Evolutionary conservation across 2,113 vertebrate genomes (phyloP).

Genomic region (Hydrolagus affinis): DNA sequence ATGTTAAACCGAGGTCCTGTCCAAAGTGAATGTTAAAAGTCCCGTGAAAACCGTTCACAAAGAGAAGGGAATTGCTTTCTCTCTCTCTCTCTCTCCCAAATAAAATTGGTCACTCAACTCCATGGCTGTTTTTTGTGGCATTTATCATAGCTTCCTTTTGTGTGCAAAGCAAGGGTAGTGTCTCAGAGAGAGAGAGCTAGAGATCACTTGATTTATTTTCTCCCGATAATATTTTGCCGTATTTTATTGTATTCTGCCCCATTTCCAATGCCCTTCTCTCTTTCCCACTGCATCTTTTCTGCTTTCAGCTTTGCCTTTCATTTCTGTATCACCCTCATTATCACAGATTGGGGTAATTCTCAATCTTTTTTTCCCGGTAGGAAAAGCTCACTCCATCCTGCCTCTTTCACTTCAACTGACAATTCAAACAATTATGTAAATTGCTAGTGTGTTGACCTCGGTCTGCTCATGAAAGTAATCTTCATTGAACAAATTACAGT

Average conservation of each 20-base stretch:
- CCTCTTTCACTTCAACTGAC: constrained; percentile 12
- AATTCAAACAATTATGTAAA: constrained; percentile 30
- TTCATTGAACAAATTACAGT: constrained; percentile 32
- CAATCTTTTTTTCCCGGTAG: not conserved
- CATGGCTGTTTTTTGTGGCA: too few species aligned
- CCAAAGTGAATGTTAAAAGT: too few species aligned
- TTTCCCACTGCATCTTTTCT: not conserved
- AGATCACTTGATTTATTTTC: too few species aligned
- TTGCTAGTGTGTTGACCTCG: constrained; percentile 23
- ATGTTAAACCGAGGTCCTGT: too few species aligned
- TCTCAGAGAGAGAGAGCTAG: too few species aligned
- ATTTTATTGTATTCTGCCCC: not conserved
- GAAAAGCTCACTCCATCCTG: not conserved
- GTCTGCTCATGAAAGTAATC: constrained; percentile 29
- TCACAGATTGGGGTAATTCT: constrained; percentile 10
- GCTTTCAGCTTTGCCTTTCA: not conserved
- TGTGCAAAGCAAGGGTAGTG: too few species aligned
- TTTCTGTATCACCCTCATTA: not conserved
- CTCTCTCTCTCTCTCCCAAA: too few species aligned
- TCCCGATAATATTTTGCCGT: not conserved
- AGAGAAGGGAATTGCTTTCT: too few species aligned
- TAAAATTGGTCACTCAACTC: too few species aligned
- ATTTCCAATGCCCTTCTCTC: not conserved
- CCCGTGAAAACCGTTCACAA: too few species aligned
- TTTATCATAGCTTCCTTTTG: too few species aligned